A percentile compares a stretch with the other conserved stretches of the same genome.
Conservation (phyloP, 2,888 invertebrate genomes). For the Anagyrus pseudococci region DNA sequence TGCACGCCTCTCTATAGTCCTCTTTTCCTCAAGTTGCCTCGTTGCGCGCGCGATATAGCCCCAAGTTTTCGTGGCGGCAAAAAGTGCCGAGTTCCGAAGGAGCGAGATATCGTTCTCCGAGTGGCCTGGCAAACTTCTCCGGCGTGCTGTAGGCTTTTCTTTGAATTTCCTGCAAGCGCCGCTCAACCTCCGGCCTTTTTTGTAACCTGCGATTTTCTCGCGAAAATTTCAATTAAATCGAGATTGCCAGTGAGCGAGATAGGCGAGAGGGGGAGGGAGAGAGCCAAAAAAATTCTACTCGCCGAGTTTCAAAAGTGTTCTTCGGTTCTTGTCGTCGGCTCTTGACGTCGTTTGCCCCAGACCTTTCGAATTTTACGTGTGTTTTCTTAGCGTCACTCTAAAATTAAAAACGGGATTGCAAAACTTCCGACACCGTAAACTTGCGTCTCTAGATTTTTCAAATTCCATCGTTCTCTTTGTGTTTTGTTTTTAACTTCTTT, state of each 20-base stretch:
- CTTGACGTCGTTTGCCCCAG: too few relatives aligned
- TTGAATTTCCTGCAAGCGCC: constrained; percentile 7
- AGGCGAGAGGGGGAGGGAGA: neutral
- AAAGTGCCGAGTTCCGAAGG: constrained; percentile 14
- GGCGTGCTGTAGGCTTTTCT: constrained; percentile 13
- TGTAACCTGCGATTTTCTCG: constrained; percentile 29
- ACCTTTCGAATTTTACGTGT: too few relatives aligned
- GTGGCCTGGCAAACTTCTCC: constrained; percentile 16
- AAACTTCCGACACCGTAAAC: too few relatives aligned
- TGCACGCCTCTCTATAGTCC: constrained; percentile 34
- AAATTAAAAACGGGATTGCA: too few relatives aligned
- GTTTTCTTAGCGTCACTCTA: too few relatives aligned
- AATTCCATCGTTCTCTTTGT: too few relatives aligned
- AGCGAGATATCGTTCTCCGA: constrained; percentile 16
- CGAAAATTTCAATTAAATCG: constrained; percentile 38
- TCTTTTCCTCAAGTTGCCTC: constrained; percentile 15
- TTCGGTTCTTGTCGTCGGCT: too few relatives aligned
- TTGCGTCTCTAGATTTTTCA: too few relatives aligned
- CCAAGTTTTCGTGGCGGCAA: constrained; percentile 25
- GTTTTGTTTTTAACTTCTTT: too few relatives aligned
- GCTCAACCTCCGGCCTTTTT: constrained; percentile 19
- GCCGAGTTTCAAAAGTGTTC: constrained; percentile 2
- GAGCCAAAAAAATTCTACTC: neutral
- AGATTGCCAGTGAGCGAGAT: constrained; percentile 18
- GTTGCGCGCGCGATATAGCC: neutral